These are phyloP conservation scores for Styela plicata DNA, from an alignment of 23 tunicate genomes.

Conservation along the genomic window DNA sequence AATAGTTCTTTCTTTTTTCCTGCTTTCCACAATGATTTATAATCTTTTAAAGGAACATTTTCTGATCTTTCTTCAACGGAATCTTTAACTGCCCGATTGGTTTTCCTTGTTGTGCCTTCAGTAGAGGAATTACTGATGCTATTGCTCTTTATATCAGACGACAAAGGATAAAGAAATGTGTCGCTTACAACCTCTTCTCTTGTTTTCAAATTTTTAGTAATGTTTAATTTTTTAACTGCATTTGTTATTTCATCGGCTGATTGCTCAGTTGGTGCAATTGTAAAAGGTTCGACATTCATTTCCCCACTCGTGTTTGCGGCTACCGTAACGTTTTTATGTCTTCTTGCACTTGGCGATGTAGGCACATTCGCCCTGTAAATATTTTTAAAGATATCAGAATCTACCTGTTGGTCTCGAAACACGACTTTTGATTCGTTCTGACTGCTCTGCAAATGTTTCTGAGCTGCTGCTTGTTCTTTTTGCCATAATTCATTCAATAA, in stretches of 20 bases:
- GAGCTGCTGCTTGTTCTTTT: not conserved
- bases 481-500: not conserved
- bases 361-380: not conserved
- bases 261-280: not conserved
- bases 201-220: not conserved
- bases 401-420: not conserved
- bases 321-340: no score
- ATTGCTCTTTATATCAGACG: not conserved
- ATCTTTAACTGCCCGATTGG: not conserved
- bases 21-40: not conserved
- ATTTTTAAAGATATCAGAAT: not conserved
- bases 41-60: not conserved
- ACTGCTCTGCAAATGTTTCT: not conserved
- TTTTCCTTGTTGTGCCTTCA: no score
- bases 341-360: not conserved
- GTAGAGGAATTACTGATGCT: not conserved
- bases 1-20: not conserved
- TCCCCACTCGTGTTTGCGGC: not conserved
- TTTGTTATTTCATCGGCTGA: no score
- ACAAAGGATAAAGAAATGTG: not conserved
- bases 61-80: not conserved
- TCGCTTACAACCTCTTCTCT: not conserved
- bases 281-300: not conserved
- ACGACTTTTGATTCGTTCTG: not conserved
- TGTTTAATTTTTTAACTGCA: no score